These are phyloP conservation scores for Poeciliopsis gracilis DNA, from an alignment of 2,797 vertebrate genomes.

Conservation along the genomic window DNA sequence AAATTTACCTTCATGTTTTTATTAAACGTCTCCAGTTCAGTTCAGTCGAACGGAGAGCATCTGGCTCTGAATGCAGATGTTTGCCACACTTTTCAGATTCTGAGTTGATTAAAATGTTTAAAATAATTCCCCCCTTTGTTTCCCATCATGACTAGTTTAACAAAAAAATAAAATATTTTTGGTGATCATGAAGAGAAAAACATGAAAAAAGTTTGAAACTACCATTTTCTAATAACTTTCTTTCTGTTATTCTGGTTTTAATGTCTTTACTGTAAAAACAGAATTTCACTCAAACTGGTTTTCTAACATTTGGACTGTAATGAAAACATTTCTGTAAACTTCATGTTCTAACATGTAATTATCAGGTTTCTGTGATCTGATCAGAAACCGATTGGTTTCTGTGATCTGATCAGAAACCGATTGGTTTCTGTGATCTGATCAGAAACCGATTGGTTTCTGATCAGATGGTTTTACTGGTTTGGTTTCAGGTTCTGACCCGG, in stretches of 20 bases:
- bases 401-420: too few species aligned
- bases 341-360: background rate
- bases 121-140: background rate
- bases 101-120: background rate
- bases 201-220: background rate
- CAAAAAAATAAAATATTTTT: background rate
- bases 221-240: background rate
- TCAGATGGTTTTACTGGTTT: background rate
- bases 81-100: background rate
- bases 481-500: slow-evolving; percentile 69
- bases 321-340: background rate
- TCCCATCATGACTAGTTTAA: background rate
- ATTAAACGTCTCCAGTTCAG: background rate
- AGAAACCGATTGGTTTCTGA: background rate
- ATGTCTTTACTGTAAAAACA: background rate
- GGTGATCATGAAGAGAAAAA: background rate
- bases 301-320: too few species aligned
- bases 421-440: background rate
- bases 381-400: background rate
- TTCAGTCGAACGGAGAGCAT: background rate
- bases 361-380: background rate
- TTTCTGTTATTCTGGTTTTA: background rate
- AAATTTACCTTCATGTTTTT: background rate
- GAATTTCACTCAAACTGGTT: background rate
- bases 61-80: background rate